Evolutionary conservation across 1,140 invertebrate species (phyloP).

Genomic region (Cydia pomonella): DNA sequence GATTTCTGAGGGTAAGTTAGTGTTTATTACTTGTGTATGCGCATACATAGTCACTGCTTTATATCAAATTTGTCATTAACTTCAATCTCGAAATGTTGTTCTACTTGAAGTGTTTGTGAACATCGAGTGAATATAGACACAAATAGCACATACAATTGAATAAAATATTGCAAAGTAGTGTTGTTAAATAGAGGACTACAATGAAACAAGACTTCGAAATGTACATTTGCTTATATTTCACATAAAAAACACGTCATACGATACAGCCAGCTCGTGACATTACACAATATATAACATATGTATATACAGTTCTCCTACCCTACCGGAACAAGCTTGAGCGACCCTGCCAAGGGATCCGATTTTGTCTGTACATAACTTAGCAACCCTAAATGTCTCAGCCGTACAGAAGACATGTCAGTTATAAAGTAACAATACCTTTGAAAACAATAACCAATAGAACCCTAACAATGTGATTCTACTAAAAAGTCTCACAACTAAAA

Average conservation of each 20-base stretch:
- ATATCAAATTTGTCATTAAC: too few species aligned
- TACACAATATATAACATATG: slow-evolving; percentile 46
- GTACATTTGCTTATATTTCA: slow-evolving; percentile 75
- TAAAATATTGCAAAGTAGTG: not conserved
- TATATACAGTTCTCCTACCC: slow-evolving; percentile 53
- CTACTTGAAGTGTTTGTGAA: not conserved
- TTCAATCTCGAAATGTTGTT: too few species aligned
- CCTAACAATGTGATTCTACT: slow-evolving; percentile 3
- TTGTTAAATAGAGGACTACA: slow-evolving; percentile 35
- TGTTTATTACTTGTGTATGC: too few species aligned
- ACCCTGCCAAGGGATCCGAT: not conserved
- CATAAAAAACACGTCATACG: slow-evolving; percentile 70
- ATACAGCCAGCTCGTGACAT: slow-evolving; percentile 50
- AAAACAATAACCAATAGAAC: slow-evolving; percentile 4
- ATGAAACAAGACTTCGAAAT: slow-evolving; percentile 70
- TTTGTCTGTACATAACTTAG: slow-evolving; percentile 2
- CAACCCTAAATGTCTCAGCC: slow-evolving; percentile 6
- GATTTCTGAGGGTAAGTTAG: too few species aligned
- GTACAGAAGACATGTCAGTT: slow-evolving; percentile 7
- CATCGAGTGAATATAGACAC: not conserved
- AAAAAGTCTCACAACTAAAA: not conserved
- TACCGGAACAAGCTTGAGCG: slow-evolving; percentile 16
- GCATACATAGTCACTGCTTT: too few species aligned
- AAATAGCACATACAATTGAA: not conserved
- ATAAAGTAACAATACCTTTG: not conserved